phyloP scores from a whole-genome alignment of 2,888 invertebrate genomes.

The Mayetiola destructor region DNA sequence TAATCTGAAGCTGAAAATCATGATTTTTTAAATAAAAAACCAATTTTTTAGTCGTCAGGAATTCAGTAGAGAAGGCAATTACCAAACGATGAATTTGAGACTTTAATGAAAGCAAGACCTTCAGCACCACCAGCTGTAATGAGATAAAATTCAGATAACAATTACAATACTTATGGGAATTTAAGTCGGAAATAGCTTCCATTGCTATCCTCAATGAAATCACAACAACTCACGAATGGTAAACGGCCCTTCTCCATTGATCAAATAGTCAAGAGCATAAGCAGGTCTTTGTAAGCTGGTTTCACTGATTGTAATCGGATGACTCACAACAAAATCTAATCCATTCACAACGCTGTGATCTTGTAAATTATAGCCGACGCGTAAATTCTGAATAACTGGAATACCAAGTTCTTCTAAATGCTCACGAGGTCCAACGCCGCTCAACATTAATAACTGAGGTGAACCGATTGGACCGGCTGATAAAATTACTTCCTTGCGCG shows the following conservation, averaged over 20 bases:
- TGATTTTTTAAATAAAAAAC: not conserved
- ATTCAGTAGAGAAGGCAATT: conserved; percentile 13
- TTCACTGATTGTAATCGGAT: conserved; percentile 52
- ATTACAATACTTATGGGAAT: not conserved
- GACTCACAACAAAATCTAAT: conserved; percentile 56
- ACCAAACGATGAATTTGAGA: conserved; percentile 39
- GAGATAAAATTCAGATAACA: not conserved
- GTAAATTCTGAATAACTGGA: conserved; percentile 47
- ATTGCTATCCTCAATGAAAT: not conserved
- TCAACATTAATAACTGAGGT: conserved; percentile 73
- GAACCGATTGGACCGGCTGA: conserved; percentile 72
- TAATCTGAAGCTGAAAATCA: conserved; percentile 33
- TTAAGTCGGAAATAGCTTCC: not conserved
- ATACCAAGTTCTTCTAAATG: conserved; percentile 47
- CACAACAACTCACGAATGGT: conserved; percentile 38
- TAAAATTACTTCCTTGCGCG: conserved; percentile 60
- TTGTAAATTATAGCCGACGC: conserved; percentile 68
- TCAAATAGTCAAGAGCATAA: conserved; percentile 44
- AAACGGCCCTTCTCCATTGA: conserved; percentile 51
- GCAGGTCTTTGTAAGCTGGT: conserved; percentile 32
- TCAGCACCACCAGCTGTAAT: conserved; percentile 53
- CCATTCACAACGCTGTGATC: conserved; percentile 64
- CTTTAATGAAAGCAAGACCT: conserved; percentile 58
- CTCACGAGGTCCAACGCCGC: conserved; percentile 58
- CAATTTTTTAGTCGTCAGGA: no score